These are phyloP conservation scores for Harpegnathos saltator DNA, from an alignment of 1,140 invertebrate genomes.

Conservation along the genomic window DNA sequence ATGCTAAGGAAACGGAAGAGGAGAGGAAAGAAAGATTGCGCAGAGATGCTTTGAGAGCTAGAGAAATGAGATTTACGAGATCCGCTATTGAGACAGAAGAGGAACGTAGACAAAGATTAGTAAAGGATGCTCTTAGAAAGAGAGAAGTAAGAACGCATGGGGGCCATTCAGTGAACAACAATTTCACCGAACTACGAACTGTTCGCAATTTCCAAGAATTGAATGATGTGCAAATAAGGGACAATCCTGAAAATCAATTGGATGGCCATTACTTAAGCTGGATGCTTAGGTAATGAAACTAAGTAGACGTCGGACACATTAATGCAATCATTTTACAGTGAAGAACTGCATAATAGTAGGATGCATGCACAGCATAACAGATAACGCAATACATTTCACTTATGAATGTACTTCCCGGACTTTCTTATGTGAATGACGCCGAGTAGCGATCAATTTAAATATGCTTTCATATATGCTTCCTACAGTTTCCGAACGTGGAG, in stretches of 20 bases:
- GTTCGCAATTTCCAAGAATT: slow-evolving; percentile 76
- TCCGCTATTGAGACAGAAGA: slow-evolving; percentile 80
- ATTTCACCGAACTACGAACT: slow-evolving; percentile 75
- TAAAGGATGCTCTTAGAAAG: slow-evolving; percentile 79
- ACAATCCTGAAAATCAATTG: slow-evolving; percentile 74
- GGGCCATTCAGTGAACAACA: slow-evolving; percentile 64
- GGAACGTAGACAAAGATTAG: slow-evolving; percentile 77
- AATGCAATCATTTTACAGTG: slow-evolving; percentile 68
- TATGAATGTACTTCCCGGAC: slow-evolving; percentile 3
- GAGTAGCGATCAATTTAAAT: slow-evolving; percentile 35
- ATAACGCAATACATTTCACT: slow-evolving; percentile 44
- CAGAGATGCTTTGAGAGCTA: slow-evolving; percentile 78
- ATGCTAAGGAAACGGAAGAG: slow-evolving; percentile 78
- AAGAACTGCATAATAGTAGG: slow-evolving; percentile 63
- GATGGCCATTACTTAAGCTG: slow-evolving; percentile 77
- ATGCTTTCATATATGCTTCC: slow-evolving; percentile 59
- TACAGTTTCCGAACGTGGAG: slow-evolving; percentile 26
- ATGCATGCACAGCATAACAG: slow-evolving; percentile 61
- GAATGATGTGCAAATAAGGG: slow-evolving; percentile 74
- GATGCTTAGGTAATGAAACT: slow-evolving; percentile 67
- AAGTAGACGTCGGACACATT: slow-evolving; percentile 74
- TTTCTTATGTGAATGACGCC: slow-evolving; percentile 10
- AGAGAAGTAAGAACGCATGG: slow-evolving; percentile 78
- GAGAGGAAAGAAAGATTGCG: slow-evolving; percentile 77
- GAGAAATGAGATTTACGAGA: slow-evolving; percentile 80